Base-by-base conservation (phyloP, 2,888 invertebrate species). In the Acleris emargana region DNA sequence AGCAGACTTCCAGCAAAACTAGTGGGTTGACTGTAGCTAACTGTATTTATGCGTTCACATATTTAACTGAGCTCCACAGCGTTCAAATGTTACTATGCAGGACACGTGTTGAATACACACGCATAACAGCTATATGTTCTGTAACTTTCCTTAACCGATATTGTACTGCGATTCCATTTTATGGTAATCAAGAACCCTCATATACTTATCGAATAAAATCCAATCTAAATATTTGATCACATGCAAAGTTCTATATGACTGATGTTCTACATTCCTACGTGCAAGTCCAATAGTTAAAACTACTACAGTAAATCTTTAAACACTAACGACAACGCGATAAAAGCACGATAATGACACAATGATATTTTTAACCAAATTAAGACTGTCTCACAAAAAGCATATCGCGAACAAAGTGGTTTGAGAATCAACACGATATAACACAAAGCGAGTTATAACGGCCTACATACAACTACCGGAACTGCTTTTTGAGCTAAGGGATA, bases 371-470 rank as follows among this genome's bases (percentile, higher is more conserved):
- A 75, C 72, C 71, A 73, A 72, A 72, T 70, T 71, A 71, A 64
- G 61, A 70, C 73, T 72, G 68, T 73, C 78, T 73, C 75, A 78
- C 75, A 81, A 85, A 86, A 87, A 87, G 82, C 79, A 81, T 82
- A 86, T 81, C 79, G 76, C 76, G 73, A 80, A 82, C 84, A 81
- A 88, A 88, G 83, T 86, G 86, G 85, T 86, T 88, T 82, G 83
- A 87, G 84, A 87, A 87, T 87, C 87, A 86, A 86, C 88, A 83
- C 81, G 82, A 83, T 85, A 85, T 80, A 83, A 81, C 81, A 75
- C 83, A 82, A 83, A 84, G 80, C 80, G 82, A 83, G 82, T 83
- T 80, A 79, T 85, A 83, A 86, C 84, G 82, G 82, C 82, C 82
- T 80, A 81, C 81, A 79, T 80, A 84, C 82, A 80, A 82, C 81